Evolutionary conservation across 2,797 vertebrate species (phyloP).

Genomic region (Intellagama lesueurii): DNA sequence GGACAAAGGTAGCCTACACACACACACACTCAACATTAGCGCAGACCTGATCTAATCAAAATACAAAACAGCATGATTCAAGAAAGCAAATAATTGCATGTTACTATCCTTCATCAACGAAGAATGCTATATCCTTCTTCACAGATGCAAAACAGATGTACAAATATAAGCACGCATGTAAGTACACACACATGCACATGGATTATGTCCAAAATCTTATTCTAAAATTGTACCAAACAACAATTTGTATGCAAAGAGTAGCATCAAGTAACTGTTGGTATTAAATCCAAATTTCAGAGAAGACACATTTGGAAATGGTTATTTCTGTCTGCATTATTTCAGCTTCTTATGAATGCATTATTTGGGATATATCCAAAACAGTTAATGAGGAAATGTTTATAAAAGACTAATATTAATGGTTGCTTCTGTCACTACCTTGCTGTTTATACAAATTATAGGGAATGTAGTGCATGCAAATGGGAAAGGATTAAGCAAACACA

Average conservation of each 20-base stretch:
- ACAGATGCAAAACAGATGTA: background rate
- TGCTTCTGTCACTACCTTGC: slow-evolving; percentile 49
- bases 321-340: slow-evolving; percentile 48
- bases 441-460: slow-evolving; percentile 45
- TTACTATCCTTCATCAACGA: background rate
- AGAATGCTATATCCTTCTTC: background rate
- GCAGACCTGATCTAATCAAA: background rate
- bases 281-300: slow-evolving; percentile 59
- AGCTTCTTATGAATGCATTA: slow-evolving; percentile 66
- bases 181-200: background rate
- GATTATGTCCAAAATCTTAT: background rate
- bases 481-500: slow-evolving; percentile 35
- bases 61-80: background rate
- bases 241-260: slow-evolving; percentile 17
- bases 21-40: background rate
- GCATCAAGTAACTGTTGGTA: slow-evolving; percentile 11
- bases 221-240: background rate
- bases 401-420: slow-evolving; percentile 61
- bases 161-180: background rate
- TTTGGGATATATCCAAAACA: slow-evolving; percentile 67
- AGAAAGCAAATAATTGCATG: background rate
- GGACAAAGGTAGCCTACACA: too few species aligned
- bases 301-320: slow-evolving; percentile 58
- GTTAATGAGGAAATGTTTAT: slow-evolving; percentile 67
- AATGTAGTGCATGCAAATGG: slow-evolving; percentile 36